Percentiles rank a stretch among this genome's conserved stretches.
Evolutionary conservation across 2,113 vertebrate species (phyloP).

Genomic region (Eleginops maclovinus): DNA sequence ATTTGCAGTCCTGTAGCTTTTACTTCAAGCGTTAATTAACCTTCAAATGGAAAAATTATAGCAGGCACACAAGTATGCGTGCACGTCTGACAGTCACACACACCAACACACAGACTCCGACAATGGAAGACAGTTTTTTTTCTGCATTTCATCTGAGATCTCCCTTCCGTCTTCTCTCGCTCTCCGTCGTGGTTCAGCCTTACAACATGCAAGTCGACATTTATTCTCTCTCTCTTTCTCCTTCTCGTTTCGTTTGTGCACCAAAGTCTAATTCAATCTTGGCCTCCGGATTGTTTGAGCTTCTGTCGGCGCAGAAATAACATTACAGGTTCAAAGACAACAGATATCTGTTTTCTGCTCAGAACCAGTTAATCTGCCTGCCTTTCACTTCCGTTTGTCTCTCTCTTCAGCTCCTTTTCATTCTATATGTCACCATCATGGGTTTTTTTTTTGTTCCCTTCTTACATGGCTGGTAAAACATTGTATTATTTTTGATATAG

Average conservation of each 20-base stretch:
- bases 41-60: conserved; percentile 80
- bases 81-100: conserved; percentile 26
- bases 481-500: conserved; percentile 81
- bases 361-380: conserved; percentile 68
- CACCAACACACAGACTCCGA: conserved; percentile 32
- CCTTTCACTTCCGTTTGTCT: conserved; percentile 59
- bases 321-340: conserved; percentile 80
- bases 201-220: conserved; percentile 65
- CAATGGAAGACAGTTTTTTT: conserved; percentile 54
- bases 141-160: conserved; percentile 71
- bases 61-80: conserved; percentile 47
- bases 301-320: conserved; percentile 72
- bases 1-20: conserved; percentile 78
- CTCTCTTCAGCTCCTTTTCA: conserved; percentile 48
- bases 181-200: conserved; percentile 18
- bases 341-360: conserved; percentile 76
- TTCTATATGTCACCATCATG: conserved; percentile 68
- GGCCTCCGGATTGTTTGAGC: conserved; percentile 73
- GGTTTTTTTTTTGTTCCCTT: conserved; percentile 55
- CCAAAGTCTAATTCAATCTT: conserved; percentile 70
- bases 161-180: conserved; percentile 53
- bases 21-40: conserved; percentile 83
- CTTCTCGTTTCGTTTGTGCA: conserved; percentile 68
- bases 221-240: conserved; percentile 66
- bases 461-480: conserved; percentile 66